Base-by-base conservation (phyloP, 2,797 vertebrate genomes). In the Okamejei kenojei region DNA sequence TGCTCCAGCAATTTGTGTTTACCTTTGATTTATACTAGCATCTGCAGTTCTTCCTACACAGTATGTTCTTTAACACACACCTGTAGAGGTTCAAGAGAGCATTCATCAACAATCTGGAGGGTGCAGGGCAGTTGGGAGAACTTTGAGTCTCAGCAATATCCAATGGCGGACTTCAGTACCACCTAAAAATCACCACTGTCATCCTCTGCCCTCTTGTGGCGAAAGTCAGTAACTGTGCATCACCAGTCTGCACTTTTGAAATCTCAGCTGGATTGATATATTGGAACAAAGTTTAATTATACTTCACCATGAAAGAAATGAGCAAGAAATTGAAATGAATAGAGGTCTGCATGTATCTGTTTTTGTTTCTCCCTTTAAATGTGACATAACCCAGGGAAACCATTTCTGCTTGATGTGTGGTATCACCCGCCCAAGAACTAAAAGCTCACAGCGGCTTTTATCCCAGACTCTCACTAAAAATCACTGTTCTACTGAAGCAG, bases 151-250 rank as follows among this genome's bases (percentile, higher is more conserved):
- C 6, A 23, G 23, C 19, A 21, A 74, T 74, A 74, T 21, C 2
- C 71, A 74, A 74, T 3, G 19, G 19, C 13, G 71, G 26, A 21
- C 4, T 73, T 6, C 71, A 19, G 19, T 11, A 23, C 13, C 11
- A 63, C 26, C 61, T 1, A 21, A 0, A 13, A 32, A 88, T 88
- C n/a, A 19, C 63, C 61, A 88, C 35, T 11, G 26, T 74, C 38
- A 9, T 58, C 68, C 29, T 29, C 90, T 92, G 38, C 71, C 90
- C 90, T 68, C 90, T 91, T 74, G 68, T 92, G 90, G 35, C 15
- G 71, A 26, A 74, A 7, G 26, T 45, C 35, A 74, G 35, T 92
- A 92, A 92, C 71, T 92, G 84, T 88, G 8, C n/a, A 38, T 90
- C 86, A 35, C 21, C 38, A 8, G 54, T 71, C 9, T 11, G 21